These are phyloP conservation scores for Eptatretus burgeri DNA, from an alignment of 2,113 vertebrate genomes.

Conservation along the genomic window DNA sequence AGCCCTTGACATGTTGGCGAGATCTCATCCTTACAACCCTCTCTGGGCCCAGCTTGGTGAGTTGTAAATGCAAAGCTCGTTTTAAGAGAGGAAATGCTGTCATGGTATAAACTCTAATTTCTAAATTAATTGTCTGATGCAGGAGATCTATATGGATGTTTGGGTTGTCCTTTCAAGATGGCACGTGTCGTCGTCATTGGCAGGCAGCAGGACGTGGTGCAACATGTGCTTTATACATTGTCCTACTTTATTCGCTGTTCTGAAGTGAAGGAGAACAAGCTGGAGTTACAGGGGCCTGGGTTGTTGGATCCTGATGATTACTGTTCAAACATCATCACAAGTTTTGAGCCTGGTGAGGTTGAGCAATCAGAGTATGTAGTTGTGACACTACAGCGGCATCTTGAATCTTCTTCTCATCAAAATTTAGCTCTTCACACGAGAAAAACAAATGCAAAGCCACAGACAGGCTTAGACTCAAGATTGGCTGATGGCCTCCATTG, in stretches of 20 bases:
- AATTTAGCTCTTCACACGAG: too few relatives aligned
- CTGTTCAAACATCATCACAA: conserved; percentile 57
- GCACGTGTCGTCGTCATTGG: conserved; percentile 65
- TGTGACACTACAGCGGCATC: conserved; percentile 44
- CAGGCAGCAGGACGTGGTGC: conserved; percentile 62
- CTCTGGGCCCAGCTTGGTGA: conserved; percentile 88
- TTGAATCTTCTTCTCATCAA: too few relatives aligned
- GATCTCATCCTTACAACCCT: conserved; percentile 85
- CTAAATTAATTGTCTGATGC: background rate
- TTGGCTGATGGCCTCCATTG: too few relatives aligned
- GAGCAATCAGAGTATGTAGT: conserved; percentile 89
- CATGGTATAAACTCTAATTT: too few relatives aligned
- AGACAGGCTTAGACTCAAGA: too few relatives aligned
- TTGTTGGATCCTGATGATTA: conserved; percentile 14
- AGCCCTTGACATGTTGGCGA: conserved; percentile 85
- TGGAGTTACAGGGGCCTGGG: conserved; percentile 43
- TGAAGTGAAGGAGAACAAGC: conserved; percentile 69
- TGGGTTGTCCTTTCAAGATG: conserved; percentile 73
- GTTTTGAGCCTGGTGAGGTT: conserved; percentile 66
- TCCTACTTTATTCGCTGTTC: conserved; percentile 97
- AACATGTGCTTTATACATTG: conserved; percentile 72
- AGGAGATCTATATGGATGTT: conserved; percentile 86
- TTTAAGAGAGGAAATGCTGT: background rate
- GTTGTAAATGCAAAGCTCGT: conserved; percentile 11
- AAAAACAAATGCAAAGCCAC: too few relatives aligned